phyloP scores from a whole-genome alignment of 2,888 invertebrate species.

The Hydriomena furcata region DNA sequence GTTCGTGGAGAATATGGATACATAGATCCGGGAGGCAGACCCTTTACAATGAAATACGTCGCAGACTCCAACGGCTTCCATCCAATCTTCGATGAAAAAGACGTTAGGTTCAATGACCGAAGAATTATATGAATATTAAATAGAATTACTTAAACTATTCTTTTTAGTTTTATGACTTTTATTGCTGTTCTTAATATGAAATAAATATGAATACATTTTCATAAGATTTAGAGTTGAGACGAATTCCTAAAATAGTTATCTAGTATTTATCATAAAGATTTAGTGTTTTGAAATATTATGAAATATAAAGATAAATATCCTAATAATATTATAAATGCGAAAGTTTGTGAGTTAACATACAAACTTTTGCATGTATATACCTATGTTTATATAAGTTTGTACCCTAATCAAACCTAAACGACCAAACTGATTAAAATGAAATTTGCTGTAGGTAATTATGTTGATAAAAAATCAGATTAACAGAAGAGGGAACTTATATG shows the following conservation, averaged over 20 bases:
- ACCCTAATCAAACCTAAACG: too few species aligned
- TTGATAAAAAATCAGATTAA: too few species aligned
- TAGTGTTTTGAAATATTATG: too few species aligned
- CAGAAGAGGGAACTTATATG: too few species aligned
- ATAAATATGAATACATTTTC: background rate
- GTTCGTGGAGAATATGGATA: slow-evolving; percentile 81
- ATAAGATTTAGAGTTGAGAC: background rate
- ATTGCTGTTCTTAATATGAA: background rate
- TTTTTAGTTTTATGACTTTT: background rate
- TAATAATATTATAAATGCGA: too few species aligned
- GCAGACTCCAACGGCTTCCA: slow-evolving; percentile 85
- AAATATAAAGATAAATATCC: too few species aligned
- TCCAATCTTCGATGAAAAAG: slow-evolving; percentile 49
- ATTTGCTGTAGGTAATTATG: too few species aligned
- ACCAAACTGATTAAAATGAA: too few species aligned
- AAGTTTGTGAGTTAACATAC: too few species aligned
- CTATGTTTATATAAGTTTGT: too few species aligned
- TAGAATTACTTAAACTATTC: slow-evolving; percentile 10
- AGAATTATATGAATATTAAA: slow-evolving; percentile 53
- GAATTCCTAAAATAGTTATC: background rate
- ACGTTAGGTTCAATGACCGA: slow-evolving; percentile 68
- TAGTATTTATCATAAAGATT: background rate
- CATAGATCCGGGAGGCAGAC: slow-evolving; percentile 73
- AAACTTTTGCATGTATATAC: too few species aligned
- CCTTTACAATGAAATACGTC: slow-evolving; percentile 71